phyloP scores from a whole-genome alignment of 2,888 invertebrate species.

The Cepaea hortensis region DNA sequence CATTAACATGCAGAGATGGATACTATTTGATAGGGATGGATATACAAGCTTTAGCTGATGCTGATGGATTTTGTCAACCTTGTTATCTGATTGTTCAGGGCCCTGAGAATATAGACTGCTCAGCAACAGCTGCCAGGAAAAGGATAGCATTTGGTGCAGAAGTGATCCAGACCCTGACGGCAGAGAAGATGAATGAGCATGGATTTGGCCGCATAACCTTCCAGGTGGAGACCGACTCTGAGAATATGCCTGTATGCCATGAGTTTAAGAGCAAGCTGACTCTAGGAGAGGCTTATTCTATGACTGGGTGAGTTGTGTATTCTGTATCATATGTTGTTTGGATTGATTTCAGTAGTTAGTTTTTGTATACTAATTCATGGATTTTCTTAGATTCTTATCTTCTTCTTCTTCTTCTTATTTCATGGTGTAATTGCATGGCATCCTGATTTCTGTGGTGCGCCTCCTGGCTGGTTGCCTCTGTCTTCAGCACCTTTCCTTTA shows the following conservation, averaged over 20 bases:
- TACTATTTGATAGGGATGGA: too few relatives aligned
- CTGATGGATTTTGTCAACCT: too few relatives aligned
- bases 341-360: neutral
- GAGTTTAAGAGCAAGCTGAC: slow-evolving; percentile 85
- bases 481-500: too few relatives aligned
- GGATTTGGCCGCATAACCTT: slow-evolving; percentile 89
- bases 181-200: slow-evolving; percentile 89
- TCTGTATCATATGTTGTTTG: neutral
- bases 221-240: slow-evolving; percentile 82
- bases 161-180: slow-evolving; percentile 89
- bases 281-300: slow-evolving; percentile 83
- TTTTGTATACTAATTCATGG: neutral
- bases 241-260: slow-evolving; percentile 81
- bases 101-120: slow-evolving; percentile 81
- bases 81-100: slow-evolving; percentile 76
- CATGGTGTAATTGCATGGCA: too few relatives aligned
- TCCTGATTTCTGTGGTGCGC: too few relatives aligned
- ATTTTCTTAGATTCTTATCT: neutral
- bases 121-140: slow-evolving; percentile 84
- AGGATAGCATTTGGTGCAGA: slow-evolving; percentile 86
- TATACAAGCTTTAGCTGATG: too few relatives aligned
- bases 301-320: slow-evolving; percentile 77
- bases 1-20: too few relatives aligned
- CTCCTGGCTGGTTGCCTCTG: too few relatives aligned
- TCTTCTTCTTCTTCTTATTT: too few relatives aligned